phyloP scores from a whole-genome alignment of 1,140 invertebrate genomes.

The Bacillus rossius region DNA sequence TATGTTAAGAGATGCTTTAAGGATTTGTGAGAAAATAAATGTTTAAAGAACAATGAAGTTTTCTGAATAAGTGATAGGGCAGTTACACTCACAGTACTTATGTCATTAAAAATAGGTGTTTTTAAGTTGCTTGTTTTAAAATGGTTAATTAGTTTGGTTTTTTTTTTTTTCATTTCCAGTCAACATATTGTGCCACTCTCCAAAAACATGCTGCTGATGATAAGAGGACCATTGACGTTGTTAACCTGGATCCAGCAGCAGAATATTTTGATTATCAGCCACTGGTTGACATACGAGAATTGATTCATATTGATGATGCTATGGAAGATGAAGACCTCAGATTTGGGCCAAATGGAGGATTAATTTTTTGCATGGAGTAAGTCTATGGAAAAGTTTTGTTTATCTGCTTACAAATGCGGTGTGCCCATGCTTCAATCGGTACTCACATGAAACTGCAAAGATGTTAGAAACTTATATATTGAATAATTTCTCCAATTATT shows the following conservation, averaged over 20 bases:
- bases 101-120: constrained; percentile 3
- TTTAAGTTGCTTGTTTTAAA: constrained; percentile 9
- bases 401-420: too few species aligned
- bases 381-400: constrained; percentile 32
- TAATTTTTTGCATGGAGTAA: constrained; percentile 96
- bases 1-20: too few species aligned
- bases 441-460: too few species aligned
- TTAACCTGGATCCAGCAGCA: constrained; percentile 97
- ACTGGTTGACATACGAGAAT: constrained; percentile 82
- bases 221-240: constrained; percentile 72
- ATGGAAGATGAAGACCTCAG: constrained; percentile 95
- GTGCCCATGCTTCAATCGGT: too few species aligned
- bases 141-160: neutral
- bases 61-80: too few species aligned
- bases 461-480: too few species aligned
- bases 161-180: constrained; percentile 49
- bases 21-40: too few species aligned
- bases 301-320: constrained; percentile 93
- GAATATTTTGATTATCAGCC: constrained; percentile 93
- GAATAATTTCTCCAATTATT: too few species aligned
- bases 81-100: constrained; percentile 15
- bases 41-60: too few species aligned
- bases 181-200: constrained; percentile 91
- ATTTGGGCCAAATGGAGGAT: constrained; percentile 95
- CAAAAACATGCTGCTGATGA: constrained; percentile 74